Percentiles rank a stretch among this genome's conserved stretches.
Conservation (phyloP, 23 tunicate species). For the Styela plicata region DNA sequence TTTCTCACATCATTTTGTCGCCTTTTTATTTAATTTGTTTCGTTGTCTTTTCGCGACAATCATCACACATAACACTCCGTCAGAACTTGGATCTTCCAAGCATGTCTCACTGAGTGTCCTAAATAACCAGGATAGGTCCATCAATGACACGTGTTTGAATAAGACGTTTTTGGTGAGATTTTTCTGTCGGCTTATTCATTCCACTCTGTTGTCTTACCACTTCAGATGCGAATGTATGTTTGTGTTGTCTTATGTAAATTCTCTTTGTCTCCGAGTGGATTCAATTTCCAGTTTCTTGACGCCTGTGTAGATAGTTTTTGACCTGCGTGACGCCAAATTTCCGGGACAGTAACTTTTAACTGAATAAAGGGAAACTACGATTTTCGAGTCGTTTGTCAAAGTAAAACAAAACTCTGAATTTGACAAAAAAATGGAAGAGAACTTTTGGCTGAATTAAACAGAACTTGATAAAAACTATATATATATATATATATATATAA, state of each 20-base stretch:
- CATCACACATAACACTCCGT: conserved; percentile 27
- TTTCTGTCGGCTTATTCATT: conserved; percentile 26
- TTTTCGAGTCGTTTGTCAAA: too few relatives aligned
- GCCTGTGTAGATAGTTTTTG: conserved; percentile 13
- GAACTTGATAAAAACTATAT: too few relatives aligned
- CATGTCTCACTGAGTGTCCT: too few relatives aligned
- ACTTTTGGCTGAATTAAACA: too few relatives aligned
- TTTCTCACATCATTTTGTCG: conserved; percentile 3
- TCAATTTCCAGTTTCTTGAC: conserved; percentile 33
- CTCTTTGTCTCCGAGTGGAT: conserved; percentile 25
- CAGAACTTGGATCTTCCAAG: too few relatives aligned
- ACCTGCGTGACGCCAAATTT: conserved; percentile 23
- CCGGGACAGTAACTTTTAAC: background rate
- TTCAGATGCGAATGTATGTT: conserved; percentile 23
- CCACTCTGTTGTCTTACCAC: conserved; percentile 37
- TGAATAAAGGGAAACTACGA: too few relatives aligned
- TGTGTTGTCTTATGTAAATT: conserved; percentile 36
- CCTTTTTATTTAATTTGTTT: background rate
- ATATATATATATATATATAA: too few relatives aligned
- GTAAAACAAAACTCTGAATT: too few relatives aligned
- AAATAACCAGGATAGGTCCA: too few relatives aligned
- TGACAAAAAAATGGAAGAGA: too few relatives aligned
- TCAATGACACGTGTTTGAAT: too few relatives aligned
- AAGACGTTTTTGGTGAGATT: too few relatives aligned
- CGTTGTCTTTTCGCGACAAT: conserved; percentile 26